These are phyloP conservation scores for Melospiza melodia DNA, from an alignment of 2,113 vertebrate genomes.

Conservation along the genomic window DNA sequence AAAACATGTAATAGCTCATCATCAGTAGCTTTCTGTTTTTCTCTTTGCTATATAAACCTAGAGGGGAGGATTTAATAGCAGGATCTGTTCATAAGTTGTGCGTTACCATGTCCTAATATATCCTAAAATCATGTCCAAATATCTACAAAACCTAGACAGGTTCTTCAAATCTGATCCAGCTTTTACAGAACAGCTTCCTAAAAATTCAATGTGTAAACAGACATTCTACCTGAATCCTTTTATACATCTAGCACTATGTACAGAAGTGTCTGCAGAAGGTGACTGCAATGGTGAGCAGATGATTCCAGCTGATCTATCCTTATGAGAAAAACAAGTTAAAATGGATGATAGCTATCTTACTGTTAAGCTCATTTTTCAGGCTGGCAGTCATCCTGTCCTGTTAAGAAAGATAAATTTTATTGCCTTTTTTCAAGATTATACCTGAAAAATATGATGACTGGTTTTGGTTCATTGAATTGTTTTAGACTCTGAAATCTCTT, in stretches of 20 bases:
- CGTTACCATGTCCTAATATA: not conserved
- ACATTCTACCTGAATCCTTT: not conserved
- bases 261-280: not conserved
- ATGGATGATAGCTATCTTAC: not conserved
- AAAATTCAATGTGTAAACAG: not conserved
- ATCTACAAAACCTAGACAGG: not conserved
- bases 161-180: not conserved
- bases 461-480: not conserved
- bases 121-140: not conserved
- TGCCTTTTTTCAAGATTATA: not conserved
- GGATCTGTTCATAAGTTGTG: not conserved
- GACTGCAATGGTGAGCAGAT: not conserved
- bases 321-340: not conserved
- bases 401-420: not conserved
- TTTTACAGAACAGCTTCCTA: not conserved
- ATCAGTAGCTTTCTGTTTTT: not conserved
- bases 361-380: not conserved
- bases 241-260: not conserved
- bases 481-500: not conserved
- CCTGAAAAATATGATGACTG: not conserved
- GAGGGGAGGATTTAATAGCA: not conserved
- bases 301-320: not conserved
- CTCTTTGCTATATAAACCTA: not conserved
- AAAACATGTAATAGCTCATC: not conserved
- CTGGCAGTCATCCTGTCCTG: not conserved